A percentile compares a stretch with the other conserved stretches of the same genome.
Conservation (phyloP, 2,888 invertebrate species). For the Cinara cedri region DNA sequence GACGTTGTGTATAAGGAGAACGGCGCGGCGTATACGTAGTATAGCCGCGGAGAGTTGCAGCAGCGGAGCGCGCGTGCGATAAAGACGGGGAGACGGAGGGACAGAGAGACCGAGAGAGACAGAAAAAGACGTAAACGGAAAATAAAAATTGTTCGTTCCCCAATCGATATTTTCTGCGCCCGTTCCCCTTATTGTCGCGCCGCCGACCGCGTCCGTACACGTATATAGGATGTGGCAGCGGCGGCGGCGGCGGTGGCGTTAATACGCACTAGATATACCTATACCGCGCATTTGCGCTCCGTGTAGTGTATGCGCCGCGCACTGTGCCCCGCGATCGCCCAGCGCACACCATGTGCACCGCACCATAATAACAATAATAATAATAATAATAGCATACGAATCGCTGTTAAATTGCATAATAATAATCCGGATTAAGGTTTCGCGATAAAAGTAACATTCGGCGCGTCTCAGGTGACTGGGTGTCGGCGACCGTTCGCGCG, state of each 20-base stretch:
- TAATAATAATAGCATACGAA: slow-evolving; percentile 21
- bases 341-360: slow-evolving; percentile 26
- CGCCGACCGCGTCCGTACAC: neutral
- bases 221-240: no score
- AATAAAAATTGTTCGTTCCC: slow-evolving; percentile 40
- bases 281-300: no score
- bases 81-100: neutral
- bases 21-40: neutral
- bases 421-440: slow-evolving; percentile 56
- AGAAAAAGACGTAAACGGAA: slow-evolving; percentile 36
- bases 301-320: no score
- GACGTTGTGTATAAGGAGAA: slow-evolving; percentile 6
- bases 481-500: slow-evolving; percentile 18
- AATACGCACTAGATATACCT: neutral
- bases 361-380: slow-evolving; percentile 19
- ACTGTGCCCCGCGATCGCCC: no score
- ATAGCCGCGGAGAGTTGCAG: no score
- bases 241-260: neutral
- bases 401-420: slow-evolving; percentile 55
- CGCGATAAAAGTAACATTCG: slow-evolving; percentile 56
- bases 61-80: no score
- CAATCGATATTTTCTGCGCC: slow-evolving; percentile 24
- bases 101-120: neutral
- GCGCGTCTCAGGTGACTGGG: slow-evolving; percentile 54
- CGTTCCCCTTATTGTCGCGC: neutral